Conservation (phyloP, 2,888 invertebrate genomes). For the Drosophila paranaensis region DNA sequence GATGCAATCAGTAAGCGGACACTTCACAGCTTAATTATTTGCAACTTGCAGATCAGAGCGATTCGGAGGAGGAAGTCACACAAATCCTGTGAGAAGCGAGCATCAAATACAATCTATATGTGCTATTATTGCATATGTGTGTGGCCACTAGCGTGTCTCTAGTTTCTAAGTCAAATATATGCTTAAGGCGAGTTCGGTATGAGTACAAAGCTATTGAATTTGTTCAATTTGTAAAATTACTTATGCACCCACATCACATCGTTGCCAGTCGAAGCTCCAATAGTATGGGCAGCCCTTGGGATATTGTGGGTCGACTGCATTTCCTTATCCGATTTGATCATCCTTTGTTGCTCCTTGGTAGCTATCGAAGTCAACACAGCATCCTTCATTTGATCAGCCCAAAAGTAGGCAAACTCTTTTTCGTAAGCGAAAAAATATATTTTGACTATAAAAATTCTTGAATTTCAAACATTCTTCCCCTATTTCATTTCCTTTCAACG, state of each 20-base stretch:
- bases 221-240: background rate
- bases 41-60: conserved; percentile 60
- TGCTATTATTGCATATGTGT: background rate
- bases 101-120: background rate
- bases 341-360: no score
- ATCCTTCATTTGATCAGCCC: background rate
- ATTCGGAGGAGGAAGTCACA: conserved; percentile 67
- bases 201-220: background rate
- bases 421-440: background rate
- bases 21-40: conserved; percentile 8
- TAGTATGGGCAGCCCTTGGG: no score
- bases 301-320: no score
- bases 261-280: no score
- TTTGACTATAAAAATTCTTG: background rate
- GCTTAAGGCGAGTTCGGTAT: conserved; percentile 12
- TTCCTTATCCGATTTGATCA: no score
- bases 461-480: background rate
- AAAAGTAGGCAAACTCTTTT: background rate
- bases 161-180: conserved; percentile 7
- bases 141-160: background rate
- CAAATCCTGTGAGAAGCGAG: conserved; percentile 24
- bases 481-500: background rate
- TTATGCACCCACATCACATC: no score
- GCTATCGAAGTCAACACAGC: no score
- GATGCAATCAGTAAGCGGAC: background rate